Conservation (phyloP, 2,888 invertebrate species). For the Cheilosia grossa region DNA sequence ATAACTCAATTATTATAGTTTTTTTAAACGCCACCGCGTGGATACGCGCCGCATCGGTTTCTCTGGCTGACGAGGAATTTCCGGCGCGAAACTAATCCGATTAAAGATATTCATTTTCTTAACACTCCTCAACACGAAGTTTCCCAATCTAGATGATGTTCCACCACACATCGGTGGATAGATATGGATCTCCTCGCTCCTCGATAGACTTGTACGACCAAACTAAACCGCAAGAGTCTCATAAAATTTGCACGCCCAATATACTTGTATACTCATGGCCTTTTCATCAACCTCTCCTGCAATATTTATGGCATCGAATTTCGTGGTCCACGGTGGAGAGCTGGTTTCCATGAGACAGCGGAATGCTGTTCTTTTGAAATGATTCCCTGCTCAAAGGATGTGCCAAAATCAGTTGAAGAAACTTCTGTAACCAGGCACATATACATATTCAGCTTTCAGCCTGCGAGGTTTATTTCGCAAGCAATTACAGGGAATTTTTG, state of each 20-base stretch:
- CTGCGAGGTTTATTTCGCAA: conserved; percentile 35
- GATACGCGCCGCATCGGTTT: conserved; percentile 18
- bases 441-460: neutral
- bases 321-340: conserved; percentile 25
- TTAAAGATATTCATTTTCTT: conserved; percentile 69
- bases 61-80: conserved; percentile 35
- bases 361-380: conserved; percentile 44
- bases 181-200: conserved; percentile 33
- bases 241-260: conserved; percentile 20
- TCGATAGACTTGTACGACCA: conserved; percentile 31
- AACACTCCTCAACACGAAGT: conserved; percentile 61
- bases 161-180: conserved; percentile 17
- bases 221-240: conserved; percentile 14
- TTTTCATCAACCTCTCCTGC: conserved; percentile 54
- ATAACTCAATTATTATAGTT: conserved; percentile 70
- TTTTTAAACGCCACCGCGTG: conserved; percentile 27
- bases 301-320: conserved; percentile 63
- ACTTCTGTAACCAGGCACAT: conserved; percentile 1
- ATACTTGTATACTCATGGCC: conserved; percentile 6
- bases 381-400: conserved; percentile 28
- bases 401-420: neutral
- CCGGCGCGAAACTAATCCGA: conserved; percentile 62
- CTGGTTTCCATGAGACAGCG: conserved; percentile 16
- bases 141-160: conserved; percentile 63
- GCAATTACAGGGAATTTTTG: conserved; percentile 58